A percentile compares a stretch with the other conserved stretches of the same genome.
Evolutionary conservation across 2,888 invertebrate genomes (phyloP).

Genomic region (Sesia apiformis): DNA sequence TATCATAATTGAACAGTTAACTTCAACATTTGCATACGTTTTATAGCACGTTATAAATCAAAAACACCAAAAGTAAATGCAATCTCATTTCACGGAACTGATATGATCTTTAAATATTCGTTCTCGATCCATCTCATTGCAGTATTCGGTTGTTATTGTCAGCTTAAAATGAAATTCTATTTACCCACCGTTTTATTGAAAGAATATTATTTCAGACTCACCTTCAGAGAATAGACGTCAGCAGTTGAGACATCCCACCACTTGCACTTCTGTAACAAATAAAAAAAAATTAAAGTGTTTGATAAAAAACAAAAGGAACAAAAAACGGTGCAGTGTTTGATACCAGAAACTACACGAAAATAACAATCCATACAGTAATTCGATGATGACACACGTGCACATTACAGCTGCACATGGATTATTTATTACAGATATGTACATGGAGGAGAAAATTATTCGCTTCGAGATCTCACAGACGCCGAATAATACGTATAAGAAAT

Average conservation of each 20-base stretch:
- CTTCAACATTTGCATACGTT: not conserved
- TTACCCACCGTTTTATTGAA: not conserved
- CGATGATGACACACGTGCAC: not conserved
- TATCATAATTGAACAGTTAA: not conserved
- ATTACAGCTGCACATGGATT: not conserved
- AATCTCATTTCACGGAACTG: conserved; percentile 20
- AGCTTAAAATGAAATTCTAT: not conserved
- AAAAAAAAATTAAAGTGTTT: conserved; percentile 7
- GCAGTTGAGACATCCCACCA: conserved; percentile 51
- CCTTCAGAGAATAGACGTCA: conserved; percentile 45
- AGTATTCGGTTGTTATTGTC: not conserved
- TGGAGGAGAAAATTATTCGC: conserved; percentile 12
- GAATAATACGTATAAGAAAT: conserved; percentile 19
- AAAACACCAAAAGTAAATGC: not conserved
- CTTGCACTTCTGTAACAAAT: conserved; percentile 65
- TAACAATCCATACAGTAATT: not conserved
- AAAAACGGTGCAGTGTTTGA: too few relatives aligned
- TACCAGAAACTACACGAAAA: too few relatives aligned
- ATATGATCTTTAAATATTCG: conserved; percentile 24
- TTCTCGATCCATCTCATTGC: conserved; percentile 16
- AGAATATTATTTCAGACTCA: conserved; percentile 18
- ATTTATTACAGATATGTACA: conserved; percentile 11
- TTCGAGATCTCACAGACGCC: conserved; percentile 19
- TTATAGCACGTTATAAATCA: conserved; percentile 3
- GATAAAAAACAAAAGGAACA: too few relatives aligned